Percentiles rank a stretch among this genome's conserved stretches.
Evolutionary conservation across 2,888 invertebrate genomes (phyloP).

Genomic region (Meta bourneti): DNA sequence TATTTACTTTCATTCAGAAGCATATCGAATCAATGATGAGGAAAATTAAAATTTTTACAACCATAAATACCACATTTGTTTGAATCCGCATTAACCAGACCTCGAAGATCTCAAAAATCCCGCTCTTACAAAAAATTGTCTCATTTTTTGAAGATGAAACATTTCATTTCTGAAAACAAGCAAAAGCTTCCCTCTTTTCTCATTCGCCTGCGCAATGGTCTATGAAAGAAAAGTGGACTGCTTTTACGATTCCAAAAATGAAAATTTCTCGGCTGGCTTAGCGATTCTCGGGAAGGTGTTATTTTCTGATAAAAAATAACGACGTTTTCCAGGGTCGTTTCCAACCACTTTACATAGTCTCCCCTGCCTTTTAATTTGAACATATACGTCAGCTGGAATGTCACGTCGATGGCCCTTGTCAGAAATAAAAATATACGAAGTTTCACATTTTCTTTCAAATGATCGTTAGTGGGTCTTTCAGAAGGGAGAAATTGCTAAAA

Average conservation of each 20-base stretch:
- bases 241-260: conserved; percentile 54
- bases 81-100: not conserved
- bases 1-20: not conserved
- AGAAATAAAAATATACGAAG: conserved; percentile 37
- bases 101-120: too few relatives aligned
- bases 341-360: conserved; percentile 36
- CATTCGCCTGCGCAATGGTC: conserved; percentile 38
- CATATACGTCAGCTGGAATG: conserved; percentile 27
- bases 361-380: conserved; percentile 42
- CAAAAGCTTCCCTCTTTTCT: conserved; percentile 10
- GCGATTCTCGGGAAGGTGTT: conserved; percentile 20
- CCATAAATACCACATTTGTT: not conserved
- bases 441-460: conserved; percentile 17
- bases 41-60: not conserved
- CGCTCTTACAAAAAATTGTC: not conserved
- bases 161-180: conserved; percentile 26
- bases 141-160: conserved; percentile 19
- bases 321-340: conserved; percentile 53
- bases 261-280: conserved; percentile 51
- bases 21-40: not conserved
- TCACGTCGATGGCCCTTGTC: conserved; percentile 14
- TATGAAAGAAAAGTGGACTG: conserved; percentile 57
- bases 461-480: conserved; percentile 25
- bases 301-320: conserved; percentile 53
- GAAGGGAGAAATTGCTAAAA: not conserved